Base-by-base conservation (phyloP, 2,113 vertebrate genomes). In the Xiphorhynchus elegans region DNA sequence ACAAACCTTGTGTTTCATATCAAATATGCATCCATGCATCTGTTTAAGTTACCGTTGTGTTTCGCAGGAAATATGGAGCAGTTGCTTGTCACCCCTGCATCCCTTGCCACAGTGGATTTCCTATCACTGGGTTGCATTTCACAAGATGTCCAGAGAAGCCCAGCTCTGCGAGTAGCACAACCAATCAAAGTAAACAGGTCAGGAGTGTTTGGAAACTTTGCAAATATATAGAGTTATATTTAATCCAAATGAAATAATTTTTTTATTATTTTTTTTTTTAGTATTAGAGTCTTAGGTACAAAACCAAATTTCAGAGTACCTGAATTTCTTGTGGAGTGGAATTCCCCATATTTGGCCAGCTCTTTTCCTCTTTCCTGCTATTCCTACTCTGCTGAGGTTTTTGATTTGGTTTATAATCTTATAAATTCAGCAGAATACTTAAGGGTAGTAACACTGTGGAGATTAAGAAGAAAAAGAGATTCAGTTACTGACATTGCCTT, bases 91-190 rank as follows among this genome's bases (percentile, higher is more conserved):
- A 29, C 8, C 11, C 20, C 20, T 2, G 0, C 33, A 23, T 29
- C 53, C 33, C 17, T 37, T 10, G 3, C 2, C 1, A 0, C 15
- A 39, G 15, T 7, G 28, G 23, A 33, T 25, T 82, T 56, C 37
- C 46, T 31, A 0, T 7, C 2, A 0, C 4, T 42, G 44, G 28
- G 26, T 29, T 4, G 1, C 26, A 6, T 84, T 59, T 85, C 62
- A 26, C 42, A 33, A 62, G 55, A 53, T 42, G 25, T 40, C 29
- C 59, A 19, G 29, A 17, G 49, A 64, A 81, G 37, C 29, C 55
- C 19, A 50, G 44, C 21, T 77, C 59, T 9, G 1, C 18, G 42
- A 63, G 25, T 21, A 86, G 39, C 21, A 35, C 21, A 44, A 10
- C 6, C 11, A 72, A 9, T 11, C 2, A 15, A 68, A 50, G 13